These are phyloP conservation scores for Drosophila serrata DNA, from an alignment of 1,140 invertebrate species.

Conservation along the genomic window DNA sequence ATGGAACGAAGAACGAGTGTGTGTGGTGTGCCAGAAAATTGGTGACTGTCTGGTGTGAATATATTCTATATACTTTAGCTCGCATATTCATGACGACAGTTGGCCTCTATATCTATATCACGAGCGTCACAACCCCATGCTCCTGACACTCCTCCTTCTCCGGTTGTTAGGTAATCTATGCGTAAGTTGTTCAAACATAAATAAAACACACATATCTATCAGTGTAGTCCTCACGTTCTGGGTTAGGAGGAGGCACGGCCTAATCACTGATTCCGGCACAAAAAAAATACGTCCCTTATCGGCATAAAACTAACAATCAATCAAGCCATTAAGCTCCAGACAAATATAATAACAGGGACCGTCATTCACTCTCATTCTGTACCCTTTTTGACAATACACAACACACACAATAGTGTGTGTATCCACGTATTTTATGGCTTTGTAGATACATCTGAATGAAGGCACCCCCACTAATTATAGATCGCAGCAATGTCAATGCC, in stretches of 20 bases:
- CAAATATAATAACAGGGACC: constrained; percentile 39
- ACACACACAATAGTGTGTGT: constrained; percentile 10
- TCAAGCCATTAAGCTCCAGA: constrained; percentile 51
- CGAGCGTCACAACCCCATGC: constrained; percentile 49
- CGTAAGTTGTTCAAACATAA: constrained; percentile 41
- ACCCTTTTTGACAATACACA: constrained; percentile 6
- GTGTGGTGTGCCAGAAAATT: constrained; percentile 42
- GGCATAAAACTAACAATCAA: constrained; percentile 46
- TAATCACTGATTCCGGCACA: constrained; percentile 26
- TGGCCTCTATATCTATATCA: constrained; percentile 38
- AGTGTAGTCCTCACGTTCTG: constrained; percentile 11
- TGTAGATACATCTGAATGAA: constrained; percentile 28
- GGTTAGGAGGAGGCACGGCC: constrained; percentile 59
- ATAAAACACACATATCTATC: constrained; percentile 23
- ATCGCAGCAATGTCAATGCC: constrained; percentile 70
- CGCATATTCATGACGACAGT: constrained; percentile 63
- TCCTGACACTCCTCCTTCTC: not conserved
- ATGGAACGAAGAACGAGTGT: too few species aligned
- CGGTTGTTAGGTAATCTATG: constrained; percentile 53
- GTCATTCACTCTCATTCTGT: constrained; percentile 4
- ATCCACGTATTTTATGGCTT: constrained; percentile 17
- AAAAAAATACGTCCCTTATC: constrained; percentile 50
- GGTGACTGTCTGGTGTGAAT: constrained; percentile 39
- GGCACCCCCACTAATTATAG: constrained; percentile 60
- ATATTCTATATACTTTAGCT: constrained; percentile 27